Conservation (phyloP, 2,888 invertebrate species). For the Drosophila paranaensis region DNA sequence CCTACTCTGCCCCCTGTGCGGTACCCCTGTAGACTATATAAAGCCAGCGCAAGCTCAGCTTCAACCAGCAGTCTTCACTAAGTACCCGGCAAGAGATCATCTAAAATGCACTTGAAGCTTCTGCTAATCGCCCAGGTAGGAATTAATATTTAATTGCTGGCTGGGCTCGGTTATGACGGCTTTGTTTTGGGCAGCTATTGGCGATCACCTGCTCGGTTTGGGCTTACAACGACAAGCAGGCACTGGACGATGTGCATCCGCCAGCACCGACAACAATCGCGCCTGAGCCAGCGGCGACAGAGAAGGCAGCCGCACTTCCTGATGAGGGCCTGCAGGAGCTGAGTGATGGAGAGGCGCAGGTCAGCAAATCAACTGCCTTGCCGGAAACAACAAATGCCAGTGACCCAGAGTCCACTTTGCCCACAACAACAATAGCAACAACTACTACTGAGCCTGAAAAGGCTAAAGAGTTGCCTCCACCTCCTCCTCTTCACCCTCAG, state of each 20-base stretch:
- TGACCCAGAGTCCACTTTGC: constrained; percentile 10
- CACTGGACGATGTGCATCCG: constrained; percentile 32
- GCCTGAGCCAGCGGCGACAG: constrained; percentile 24
- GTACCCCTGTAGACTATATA: constrained; percentile 50
- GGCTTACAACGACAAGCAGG: constrained; percentile 38
- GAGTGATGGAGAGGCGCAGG: constrained; percentile 25
- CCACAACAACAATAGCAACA: constrained; percentile 24
- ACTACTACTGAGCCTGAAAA: constrained; percentile 16
- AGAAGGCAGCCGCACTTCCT: constrained; percentile 33
- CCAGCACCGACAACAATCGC: constrained; percentile 34
- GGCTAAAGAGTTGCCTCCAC: constrained; percentile 8
- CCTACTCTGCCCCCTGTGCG: constrained; percentile 36
- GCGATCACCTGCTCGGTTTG: constrained; percentile 26
- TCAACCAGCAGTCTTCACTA: constrained; percentile 36
- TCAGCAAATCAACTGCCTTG: constrained; percentile 10
- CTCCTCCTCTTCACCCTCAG: not conserved
- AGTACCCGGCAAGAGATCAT: constrained; percentile 22
- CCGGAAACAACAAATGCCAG: constrained; percentile 44
- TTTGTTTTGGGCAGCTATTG: constrained; percentile 41
- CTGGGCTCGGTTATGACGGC: not conserved
- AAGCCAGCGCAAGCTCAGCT: constrained; percentile 26
- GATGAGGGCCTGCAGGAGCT: constrained; percentile 17
- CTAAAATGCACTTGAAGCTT: constrained; percentile 53
- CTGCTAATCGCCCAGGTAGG: constrained; percentile 60
- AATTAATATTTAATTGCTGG: not conserved